Conservation (phyloP, 1,140 invertebrate genomes). For the Potamilus streckersoni region DNA sequence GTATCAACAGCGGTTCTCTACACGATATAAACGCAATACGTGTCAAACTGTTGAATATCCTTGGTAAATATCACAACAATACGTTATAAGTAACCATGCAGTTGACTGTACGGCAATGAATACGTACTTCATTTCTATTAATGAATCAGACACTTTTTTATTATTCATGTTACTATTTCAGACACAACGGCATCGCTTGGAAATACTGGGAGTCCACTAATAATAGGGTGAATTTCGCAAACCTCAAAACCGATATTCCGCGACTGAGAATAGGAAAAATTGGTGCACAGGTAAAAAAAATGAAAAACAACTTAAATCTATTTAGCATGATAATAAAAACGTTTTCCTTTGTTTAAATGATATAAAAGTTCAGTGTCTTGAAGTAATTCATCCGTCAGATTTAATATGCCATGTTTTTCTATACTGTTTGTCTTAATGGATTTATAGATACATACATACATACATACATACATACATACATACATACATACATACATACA, state of each 20-base stretch:
- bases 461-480: no score
- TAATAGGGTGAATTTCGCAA: slow-evolving; percentile 83
- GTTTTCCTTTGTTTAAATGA: no score
- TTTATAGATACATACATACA: no score
- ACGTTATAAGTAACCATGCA: not conserved
- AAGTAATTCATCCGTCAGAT: no score
- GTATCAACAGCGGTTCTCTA: not conserved
- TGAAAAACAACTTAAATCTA: no score
- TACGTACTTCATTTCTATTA: not conserved
- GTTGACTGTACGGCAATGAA: not conserved
- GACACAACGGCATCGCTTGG: slow-evolving; percentile 90
- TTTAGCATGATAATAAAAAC: no score
- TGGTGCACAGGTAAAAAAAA: slow-evolving; percentile 79
- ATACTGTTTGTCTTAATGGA: no score
- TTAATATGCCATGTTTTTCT: no score
- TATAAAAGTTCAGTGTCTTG: no score
- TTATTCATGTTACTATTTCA: slow-evolving; percentile 59
- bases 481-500: no score
- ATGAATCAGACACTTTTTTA: not conserved
- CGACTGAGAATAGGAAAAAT: slow-evolving; percentile 83
- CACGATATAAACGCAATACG: no score
- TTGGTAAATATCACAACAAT: not conserved
- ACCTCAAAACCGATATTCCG: slow-evolving; percentile 89
- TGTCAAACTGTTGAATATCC: no score
- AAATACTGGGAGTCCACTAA: slow-evolving; percentile 83